These are phyloP conservation scores for Silurus glanis DNA, from an alignment of 2,113 vertebrate species.

Conservation along the genomic window DNA sequence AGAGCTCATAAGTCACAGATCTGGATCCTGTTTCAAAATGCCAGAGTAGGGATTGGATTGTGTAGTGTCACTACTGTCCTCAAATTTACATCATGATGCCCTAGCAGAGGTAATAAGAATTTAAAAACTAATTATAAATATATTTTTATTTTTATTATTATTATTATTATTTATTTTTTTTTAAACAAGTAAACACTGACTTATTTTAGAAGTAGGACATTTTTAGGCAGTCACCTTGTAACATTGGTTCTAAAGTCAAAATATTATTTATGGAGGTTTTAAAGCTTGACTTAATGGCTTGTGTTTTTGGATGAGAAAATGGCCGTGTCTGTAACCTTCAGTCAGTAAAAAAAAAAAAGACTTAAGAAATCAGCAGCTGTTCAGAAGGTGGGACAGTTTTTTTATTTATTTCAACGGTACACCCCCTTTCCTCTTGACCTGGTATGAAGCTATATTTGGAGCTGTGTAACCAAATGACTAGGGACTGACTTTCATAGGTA, in stretches of 20 bases:
- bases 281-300: background rate
- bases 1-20: conserved; percentile 14
- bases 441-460: conserved; percentile 71
- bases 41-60: conserved; percentile 9
- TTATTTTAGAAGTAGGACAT: background rate
- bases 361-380: conserved; percentile 71
- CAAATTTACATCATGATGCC: background rate
- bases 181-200: background rate
- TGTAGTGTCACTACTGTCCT: conserved; percentile 5
- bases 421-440: conserved; percentile 42
- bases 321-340: background rate
- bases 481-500: conserved; percentile 55
- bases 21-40: conserved; percentile 46
- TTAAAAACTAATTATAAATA: background rate
- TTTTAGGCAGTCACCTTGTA: background rate
- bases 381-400: conserved; percentile 47
- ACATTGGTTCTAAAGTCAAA: background rate
- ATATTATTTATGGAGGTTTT: background rate
- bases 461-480: conserved; percentile 68
- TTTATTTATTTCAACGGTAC: conserved; percentile 53
- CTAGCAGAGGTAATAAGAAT: background rate
- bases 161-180: too few relatives aligned
- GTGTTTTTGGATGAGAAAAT: background rate
- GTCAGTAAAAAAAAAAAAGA: conserved; percentile 40
- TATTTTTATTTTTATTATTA: background rate